A percentile compares a stretch with the other conserved stretches of the same genome.
phyloP scores from a whole-genome alignment of 2,888 invertebrate species.

The Neoitamus cyanurus region DNA sequence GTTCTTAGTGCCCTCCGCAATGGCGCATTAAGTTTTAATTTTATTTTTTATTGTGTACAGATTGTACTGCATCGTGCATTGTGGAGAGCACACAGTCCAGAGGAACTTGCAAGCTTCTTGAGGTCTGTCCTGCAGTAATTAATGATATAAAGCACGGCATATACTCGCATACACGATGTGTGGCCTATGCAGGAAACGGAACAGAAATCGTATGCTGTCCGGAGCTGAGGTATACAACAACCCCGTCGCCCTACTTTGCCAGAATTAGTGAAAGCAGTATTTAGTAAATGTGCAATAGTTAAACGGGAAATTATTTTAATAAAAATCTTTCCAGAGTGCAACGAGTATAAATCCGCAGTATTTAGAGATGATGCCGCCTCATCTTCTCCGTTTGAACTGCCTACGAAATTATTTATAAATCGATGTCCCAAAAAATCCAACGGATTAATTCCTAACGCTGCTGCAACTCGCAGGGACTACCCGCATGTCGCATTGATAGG shows the following conservation, averaged over 20 bases:
- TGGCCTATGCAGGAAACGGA: conserved; percentile 51
- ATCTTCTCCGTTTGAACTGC: conserved; percentile 49
- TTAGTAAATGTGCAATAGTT: too few relatives aligned
- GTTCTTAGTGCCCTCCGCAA: too few relatives aligned
- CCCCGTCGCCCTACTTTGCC: too few relatives aligned
- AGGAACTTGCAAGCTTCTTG: not conserved
- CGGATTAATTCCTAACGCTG: too few relatives aligned
- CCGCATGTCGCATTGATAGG: conserved; percentile 60
- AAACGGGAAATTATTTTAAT: too few relatives aligned
- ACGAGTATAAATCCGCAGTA: too few relatives aligned
- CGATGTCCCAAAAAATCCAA: conserved; percentile 46
- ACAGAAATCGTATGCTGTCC: conserved; percentile 56
- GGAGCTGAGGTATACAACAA: too few relatives aligned
- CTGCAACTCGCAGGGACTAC: conserved; percentile 61
- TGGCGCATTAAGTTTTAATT: too few relatives aligned
- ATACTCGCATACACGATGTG: conserved; percentile 52
- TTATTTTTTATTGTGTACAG: too few relatives aligned
- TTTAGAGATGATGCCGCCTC: too few relatives aligned
- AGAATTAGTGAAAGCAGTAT: too few relatives aligned
- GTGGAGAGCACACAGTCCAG: not conserved
- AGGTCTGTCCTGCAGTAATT: conserved; percentile 1
- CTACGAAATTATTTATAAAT: conserved; percentile 59
- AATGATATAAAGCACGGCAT: not conserved
- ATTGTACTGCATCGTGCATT: not conserved
- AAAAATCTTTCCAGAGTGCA: too few relatives aligned